Evolutionary conservation across 1,140 invertebrate genomes (phyloP).

Genomic region (Brachionus calyciflorus): DNA sequence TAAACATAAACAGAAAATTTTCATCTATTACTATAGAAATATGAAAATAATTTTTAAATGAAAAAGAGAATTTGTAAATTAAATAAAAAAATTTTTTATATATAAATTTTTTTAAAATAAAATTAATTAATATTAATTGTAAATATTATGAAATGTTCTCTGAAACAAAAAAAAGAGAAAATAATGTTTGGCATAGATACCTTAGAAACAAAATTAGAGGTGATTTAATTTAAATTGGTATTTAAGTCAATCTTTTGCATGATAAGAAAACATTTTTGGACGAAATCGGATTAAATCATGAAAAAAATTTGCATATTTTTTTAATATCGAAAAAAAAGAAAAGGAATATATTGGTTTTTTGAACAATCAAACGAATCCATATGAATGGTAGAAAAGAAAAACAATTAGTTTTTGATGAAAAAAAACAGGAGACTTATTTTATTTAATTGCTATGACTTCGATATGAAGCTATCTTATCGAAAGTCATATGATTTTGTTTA

Average conservation of each 20-base stretch:
- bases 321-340: too few species aligned
- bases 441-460: constrained; percentile 34
- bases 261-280: background rate
- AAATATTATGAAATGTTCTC: constrained; percentile 36
- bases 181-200: background rate
- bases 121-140: constrained; percentile 34
- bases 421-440: background rate
- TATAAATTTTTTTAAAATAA: background rate
- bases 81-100: background rate
- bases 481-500: too few species aligned
- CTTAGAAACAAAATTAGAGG: constrained; percentile 45
- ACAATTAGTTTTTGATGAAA: background rate
- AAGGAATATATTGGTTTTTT: too few species aligned
- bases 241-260: background rate
- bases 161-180: background rate
- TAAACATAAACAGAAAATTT: constrained; percentile 31
- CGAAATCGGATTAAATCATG: background rate
- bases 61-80: constrained; percentile 14
- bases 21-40: constrained; percentile 39
- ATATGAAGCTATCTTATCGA: constrained; percentile 30
- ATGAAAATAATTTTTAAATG: constrained; percentile 3
- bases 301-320: background rate
- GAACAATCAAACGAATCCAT: too few species aligned
- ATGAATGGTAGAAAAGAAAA: too few species aligned
- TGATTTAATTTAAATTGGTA: background rate